Base-by-base conservation (phyloP, 2,888 invertebrate genomes). In the Caenorhabditis sulstoni region DNA sequence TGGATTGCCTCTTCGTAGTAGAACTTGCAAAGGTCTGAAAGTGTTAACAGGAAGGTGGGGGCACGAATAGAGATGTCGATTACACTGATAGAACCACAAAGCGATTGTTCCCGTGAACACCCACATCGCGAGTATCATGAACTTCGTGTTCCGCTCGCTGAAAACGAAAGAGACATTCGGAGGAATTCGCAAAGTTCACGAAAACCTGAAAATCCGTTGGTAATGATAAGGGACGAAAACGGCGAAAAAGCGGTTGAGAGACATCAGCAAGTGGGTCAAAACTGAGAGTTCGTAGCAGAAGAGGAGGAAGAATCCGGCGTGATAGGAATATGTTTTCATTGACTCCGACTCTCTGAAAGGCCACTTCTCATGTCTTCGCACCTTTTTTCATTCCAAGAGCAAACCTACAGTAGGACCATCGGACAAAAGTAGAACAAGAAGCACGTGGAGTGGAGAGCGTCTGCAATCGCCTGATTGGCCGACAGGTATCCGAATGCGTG, bases 401-500 rank as follows among this genome's bases (percentile, higher is more conserved):
- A 7, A 45, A 59, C 73, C 50, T 41, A 81, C 81, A 78, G 74
- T 35, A 81, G 62, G 44, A 75, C 74, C 52, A 68, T 78, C 1
- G 81, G 81, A 49, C 78, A 67, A 39, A 81, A 77, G 45, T 68
- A 81, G n/a, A 81, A 53, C 14, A 75, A 41, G 64, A 81, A 81
- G 5, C 52, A 52, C 23, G 78, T 78, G 0, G 74, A 64, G 44
- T 78, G 81, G 12, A 81, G 57, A 1, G 81, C 81, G 37, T 81
- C 81, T 1, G 71, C 77, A 1, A 75, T 39, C 0, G 78, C 67
- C 29, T 83, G 83, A 16, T 73, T 77, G 2, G 75, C 64, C 4
- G 79, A 65, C 0, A 83, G 70, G 29, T 64, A 75, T 8, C 83
- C 81, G 57, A 83, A 83, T 7, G 83, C 45, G 49, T 83, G 79